A percentile compares a stretch with the other conserved stretches of the same genome.
These are phyloP conservation scores for Drosophila novamexicana DNA, from an alignment of 1,140 invertebrate species.

Conservation along the genomic window DNA sequence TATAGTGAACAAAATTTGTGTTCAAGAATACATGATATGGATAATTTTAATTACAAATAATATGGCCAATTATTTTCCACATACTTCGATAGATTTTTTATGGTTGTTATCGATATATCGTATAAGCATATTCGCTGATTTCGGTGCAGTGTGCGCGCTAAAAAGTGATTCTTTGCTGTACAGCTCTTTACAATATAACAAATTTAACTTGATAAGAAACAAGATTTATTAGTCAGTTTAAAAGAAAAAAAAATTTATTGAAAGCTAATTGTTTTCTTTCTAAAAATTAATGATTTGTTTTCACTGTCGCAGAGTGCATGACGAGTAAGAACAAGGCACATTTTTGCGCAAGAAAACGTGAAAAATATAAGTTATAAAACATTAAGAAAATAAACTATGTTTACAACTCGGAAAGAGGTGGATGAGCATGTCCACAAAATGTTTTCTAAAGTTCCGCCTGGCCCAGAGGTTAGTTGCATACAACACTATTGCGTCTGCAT, in stretches of 20 bases:
- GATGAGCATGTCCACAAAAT: conserved; percentile 67
- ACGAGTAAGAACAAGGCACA: conserved; percentile 42
- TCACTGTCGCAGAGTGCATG: conserved; percentile 11
- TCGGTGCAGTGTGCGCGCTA: conserved; percentile 42
- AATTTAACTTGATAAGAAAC: not conserved
- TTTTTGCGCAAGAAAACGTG: conserved; percentile 35
- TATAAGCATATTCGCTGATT: conserved; percentile 9
- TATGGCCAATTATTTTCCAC: not conserved
- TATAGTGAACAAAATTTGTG: not conserved
- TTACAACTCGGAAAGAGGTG: conserved; percentile 56
- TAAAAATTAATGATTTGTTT: not conserved
- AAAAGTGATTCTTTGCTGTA: conserved; percentile 24
- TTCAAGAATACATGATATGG: not conserved
- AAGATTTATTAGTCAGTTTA: not conserved
- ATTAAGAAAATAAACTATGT: conserved; percentile 30
- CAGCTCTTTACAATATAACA: conserved; percentile 1
- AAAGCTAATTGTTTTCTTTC: not conserved
- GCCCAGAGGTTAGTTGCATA: conserved; percentile 54
- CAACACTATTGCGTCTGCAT: conserved; percentile 19
- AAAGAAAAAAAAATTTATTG: not conserved
- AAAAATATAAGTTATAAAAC: conserved; percentile 9
- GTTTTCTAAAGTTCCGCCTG: conserved; percentile 48
- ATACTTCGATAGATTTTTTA: not conserved
- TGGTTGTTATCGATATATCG: not conserved
- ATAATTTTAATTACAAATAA: not conserved